Evolutionary conservation across 2,113 vertebrate genomes (phyloP).

Genomic region (Eurystomus gularis): DNA sequence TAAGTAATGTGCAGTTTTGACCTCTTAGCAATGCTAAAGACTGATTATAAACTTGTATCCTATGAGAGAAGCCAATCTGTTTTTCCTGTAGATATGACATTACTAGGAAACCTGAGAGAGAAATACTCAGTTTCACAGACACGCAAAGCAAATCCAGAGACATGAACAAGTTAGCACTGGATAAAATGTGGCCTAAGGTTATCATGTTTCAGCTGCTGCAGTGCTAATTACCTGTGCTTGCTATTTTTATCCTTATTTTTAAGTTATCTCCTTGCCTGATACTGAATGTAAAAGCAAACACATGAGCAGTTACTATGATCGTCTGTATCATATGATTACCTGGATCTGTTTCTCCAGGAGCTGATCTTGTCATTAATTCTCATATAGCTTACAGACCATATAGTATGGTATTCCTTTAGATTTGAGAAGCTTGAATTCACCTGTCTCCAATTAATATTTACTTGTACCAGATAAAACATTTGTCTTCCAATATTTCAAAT

Average conservation of each 20-base stretch:
- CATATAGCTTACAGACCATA: too few species aligned
- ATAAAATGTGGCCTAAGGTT: neutral
- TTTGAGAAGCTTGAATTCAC: neutral
- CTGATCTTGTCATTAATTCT: neutral
- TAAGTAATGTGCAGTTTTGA: neutral
- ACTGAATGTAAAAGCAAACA: neutral
- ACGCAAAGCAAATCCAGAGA: neutral
- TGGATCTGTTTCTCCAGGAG: neutral
- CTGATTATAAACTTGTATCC: neutral
- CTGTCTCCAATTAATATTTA: neutral
- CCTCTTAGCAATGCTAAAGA: neutral
- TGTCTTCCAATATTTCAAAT: neutral
- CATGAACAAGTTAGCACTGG: neutral
- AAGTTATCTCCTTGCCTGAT: neutral
- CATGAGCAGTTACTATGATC: neutral
- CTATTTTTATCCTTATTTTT: neutral
- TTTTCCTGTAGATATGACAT: neutral
- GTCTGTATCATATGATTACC: neutral
- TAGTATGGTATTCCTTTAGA: neutral
- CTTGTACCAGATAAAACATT: too few species aligned
- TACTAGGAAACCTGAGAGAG: neutral
- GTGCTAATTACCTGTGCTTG: rapidly evolving
- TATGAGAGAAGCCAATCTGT: neutral
- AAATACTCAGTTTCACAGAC: neutral
- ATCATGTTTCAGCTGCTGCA: neutral